A percentile compares a stretch with the other conserved stretches of the same genome.
These are phyloP conservation scores for Trichonephila inaurata DNA, from an alignment of 1,140 invertebrate species.

Conservation along the genomic window DNA sequence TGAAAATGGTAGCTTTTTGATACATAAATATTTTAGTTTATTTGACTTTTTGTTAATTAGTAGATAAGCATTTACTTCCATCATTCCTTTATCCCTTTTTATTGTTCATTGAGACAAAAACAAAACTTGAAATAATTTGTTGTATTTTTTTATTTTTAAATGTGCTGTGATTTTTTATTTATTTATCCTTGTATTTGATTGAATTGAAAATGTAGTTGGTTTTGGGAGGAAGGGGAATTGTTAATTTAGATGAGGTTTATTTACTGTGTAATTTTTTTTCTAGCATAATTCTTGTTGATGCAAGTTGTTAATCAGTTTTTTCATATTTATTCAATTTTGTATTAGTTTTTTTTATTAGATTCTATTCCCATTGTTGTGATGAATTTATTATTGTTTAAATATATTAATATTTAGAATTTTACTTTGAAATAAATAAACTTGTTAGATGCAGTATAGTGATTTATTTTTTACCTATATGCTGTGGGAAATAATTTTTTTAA, in stretches of 20 bases:
- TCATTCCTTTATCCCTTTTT: not conserved
- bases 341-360: not conserved
- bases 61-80: not conserved
- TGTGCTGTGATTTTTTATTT: not conserved
- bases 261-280: not conserved
- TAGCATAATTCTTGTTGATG: not conserved
- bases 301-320: not conserved
- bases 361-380: not conserved
- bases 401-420: constrained; percentile 37
- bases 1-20: not conserved
- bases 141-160: not conserved
- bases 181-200: not conserved
- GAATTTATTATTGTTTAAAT: not conserved
- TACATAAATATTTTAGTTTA: not conserved
- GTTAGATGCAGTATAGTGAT: not conserved
- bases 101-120: too few relatives aligned
- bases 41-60: not conserved
- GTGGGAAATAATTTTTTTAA: not conserved
- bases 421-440: not conserved
- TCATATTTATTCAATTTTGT: not conserved
- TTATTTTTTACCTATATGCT: not conserved
- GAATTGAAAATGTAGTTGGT: not conserved
- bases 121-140: too few relatives aligned
- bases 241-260: not conserved
- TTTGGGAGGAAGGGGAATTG: not conserved